These are phyloP conservation scores for Parelbella ahira DNA, from an alignment of 2,888 invertebrate species.

Conservation along the genomic window DNA sequence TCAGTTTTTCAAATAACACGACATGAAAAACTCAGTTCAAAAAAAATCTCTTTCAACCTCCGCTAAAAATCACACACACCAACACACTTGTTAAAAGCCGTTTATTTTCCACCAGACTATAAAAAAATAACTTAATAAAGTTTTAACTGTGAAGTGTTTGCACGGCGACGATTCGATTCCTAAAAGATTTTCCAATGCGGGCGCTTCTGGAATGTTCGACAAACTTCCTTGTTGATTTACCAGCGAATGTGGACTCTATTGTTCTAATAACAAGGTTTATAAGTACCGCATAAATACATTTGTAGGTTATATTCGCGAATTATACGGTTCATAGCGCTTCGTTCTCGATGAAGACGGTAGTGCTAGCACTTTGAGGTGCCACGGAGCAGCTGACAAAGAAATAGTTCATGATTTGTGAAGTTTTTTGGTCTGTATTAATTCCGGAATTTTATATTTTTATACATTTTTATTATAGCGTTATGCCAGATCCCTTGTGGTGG, in stretches of 20 bases:
- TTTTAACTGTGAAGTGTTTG: slow-evolving; percentile 21
- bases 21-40: no score
- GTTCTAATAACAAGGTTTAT: slow-evolving; percentile 7
- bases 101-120: slow-evolving; percentile 7
- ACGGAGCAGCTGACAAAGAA: slow-evolving; percentile 7
- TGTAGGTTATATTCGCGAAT: slow-evolving; percentile 32
- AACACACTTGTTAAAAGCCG: slow-evolving; percentile 1
- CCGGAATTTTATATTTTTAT: no score
- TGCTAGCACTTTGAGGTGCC: slow-evolving; percentile 11
- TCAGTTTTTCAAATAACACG: no score
- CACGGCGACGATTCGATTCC: slow-evolving; percentile 23
- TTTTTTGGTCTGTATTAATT: no score
- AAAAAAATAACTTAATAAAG: slow-evolving; percentile 22
- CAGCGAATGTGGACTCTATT: slow-evolving; percentile 13
- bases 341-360: slow-evolving; percentile 18
- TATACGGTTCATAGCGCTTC: slow-evolving; percentile 34
- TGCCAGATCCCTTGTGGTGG: no score
- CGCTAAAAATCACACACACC: no score
- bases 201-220: slow-evolving; percentile 25
- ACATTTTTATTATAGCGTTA: no score
- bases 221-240: slow-evolving; percentile 5
- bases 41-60: no score
- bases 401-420: no score
- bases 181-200: slow-evolving; percentile 31
- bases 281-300: slow-evolving; percentile 16